Evolutionary conservation across 2,888 invertebrate species (phyloP), one percentile per base, ranked within the genome.

Genomic region (Diarsia rubi): DNA sequence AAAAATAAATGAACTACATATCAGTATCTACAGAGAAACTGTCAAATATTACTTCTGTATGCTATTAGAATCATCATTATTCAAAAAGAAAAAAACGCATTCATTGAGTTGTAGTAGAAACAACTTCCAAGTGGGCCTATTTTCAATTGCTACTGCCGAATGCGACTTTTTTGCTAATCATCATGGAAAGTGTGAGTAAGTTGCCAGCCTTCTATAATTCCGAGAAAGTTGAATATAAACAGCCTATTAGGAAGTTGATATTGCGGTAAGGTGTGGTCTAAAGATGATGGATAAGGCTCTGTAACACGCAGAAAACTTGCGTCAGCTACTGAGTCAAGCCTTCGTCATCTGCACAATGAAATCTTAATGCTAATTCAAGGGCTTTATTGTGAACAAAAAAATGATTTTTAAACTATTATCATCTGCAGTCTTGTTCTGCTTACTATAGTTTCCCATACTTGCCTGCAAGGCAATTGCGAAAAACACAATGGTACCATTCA

Each of bases 291-390:
- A 47, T 77, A n/a, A 27, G 47, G 37, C 19, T 12, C 45, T 60
- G 3, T 73, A 14, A 44, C 9, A 45, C 19, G 21, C 14, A 19
- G 24, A 4, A 37, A 60, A 19, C 31, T 71, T 76, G 27, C 62
- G 62, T 79, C 76, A 76, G 73, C 52, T 54, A 54, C 24, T 79
- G 76, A 54, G n/a, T 54, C 54, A 76, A 71, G 21, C 19, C 0
- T 42, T 16, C n/a, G 72, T 76, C 52, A 79, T 62, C 45, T 19
- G 37, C 19, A 3, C 8, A 19, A 45, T n/a, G 1, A 2, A 49
- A 45, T 49, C 27, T 75, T 78, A 37, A 60, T 59, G 6, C 57
- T 47, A 24, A 69, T 57, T 44, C 42, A 67, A 47, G 21, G 45
- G 16, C 4, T 57, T 52, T 71, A 47, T 70, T 66, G 67, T 69